These are phyloP conservation scores for Mustelus asterias DNA, from an alignment of 2,113 vertebrate genomes.

Conservation along the genomic window DNA sequence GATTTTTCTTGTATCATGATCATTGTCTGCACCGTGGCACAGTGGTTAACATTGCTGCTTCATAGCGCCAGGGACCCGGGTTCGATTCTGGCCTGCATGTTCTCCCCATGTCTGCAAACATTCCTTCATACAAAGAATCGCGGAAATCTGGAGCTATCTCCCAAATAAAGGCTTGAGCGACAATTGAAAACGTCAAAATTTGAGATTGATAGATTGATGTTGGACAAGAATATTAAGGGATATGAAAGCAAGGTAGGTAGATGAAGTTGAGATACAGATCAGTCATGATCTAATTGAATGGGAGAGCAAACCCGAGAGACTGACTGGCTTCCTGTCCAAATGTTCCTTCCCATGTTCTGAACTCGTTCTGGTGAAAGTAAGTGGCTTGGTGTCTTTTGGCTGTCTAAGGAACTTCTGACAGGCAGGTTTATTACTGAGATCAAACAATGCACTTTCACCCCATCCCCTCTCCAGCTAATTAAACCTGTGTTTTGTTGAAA, in stretches of 20 bases:
- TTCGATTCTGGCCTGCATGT: too few relatives aligned
- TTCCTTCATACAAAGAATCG: not conserved
- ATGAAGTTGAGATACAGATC: not conserved
- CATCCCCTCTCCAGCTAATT: not conserved
- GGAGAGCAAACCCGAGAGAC: not conserved
- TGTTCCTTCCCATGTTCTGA: not conserved
- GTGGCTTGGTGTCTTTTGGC: not conserved
- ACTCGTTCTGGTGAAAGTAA: not conserved
- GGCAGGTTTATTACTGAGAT: not conserved
- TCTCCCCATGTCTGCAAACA: not conserved
- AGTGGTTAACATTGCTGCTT: too few relatives aligned
- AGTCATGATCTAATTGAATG: not conserved
- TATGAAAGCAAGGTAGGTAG: not conserved
- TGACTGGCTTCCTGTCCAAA: not conserved
- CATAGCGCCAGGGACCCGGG: too few relatives aligned
- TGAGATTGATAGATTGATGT: not conserved
- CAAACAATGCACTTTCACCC: not conserved
- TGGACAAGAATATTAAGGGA: not conserved
- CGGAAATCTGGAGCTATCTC: not conserved
- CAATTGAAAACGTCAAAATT: not conserved
- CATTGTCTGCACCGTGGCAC: too few relatives aligned
- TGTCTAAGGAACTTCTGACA: not conserved
- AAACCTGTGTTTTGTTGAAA: not conserved
- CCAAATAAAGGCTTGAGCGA: not conserved
- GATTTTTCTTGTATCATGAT: too few relatives aligned